A percentile compares a stretch with the other conserved stretches of the same genome.
These are phyloP conservation scores for Thamnophis sirtalis DNA, from an alignment of 2,113 vertebrate genomes.

Conservation along the genomic window DNA sequence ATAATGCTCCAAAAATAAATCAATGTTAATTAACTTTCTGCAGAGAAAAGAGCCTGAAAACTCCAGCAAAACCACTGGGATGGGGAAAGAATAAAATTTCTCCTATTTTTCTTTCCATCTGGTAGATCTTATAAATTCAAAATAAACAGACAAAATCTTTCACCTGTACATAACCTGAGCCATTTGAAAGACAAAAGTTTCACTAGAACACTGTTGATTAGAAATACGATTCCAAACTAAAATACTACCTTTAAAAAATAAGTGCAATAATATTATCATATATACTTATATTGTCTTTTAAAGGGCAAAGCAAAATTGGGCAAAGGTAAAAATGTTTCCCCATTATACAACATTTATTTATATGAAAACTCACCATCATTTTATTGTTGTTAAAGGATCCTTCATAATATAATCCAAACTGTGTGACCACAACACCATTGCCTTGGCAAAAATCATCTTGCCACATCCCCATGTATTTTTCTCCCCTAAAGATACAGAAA, in stretches of 20 bases:
- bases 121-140: background rate
- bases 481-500: slow-evolving; percentile 75
- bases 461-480: slow-evolving; percentile 99
- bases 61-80: background rate
- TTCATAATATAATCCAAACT: slow-evolving; percentile 96
- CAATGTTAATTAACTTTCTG: background rate
- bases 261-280: background rate
- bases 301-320: background rate
- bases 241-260: background rate
- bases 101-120: background rate
- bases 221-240: background rate
- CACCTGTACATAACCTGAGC: background rate
- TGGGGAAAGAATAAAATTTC: background rate
- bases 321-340: background rate
- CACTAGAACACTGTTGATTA: background rate
- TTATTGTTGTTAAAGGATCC: slow-evolving; percentile 91
- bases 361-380: slow-evolving; percentile 87
- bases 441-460: slow-evolving; percentile 90
- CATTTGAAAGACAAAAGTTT: background rate
- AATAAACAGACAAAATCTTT: background rate
- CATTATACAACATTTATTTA: background rate
- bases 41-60: background rate
- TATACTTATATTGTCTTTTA: background rate
- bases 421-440: slow-evolving; percentile 92
- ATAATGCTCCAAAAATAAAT: background rate